Evolutionary conservation across 2,888 invertebrate genomes (phyloP).

Genomic region (Dendrolimus pini): DNA sequence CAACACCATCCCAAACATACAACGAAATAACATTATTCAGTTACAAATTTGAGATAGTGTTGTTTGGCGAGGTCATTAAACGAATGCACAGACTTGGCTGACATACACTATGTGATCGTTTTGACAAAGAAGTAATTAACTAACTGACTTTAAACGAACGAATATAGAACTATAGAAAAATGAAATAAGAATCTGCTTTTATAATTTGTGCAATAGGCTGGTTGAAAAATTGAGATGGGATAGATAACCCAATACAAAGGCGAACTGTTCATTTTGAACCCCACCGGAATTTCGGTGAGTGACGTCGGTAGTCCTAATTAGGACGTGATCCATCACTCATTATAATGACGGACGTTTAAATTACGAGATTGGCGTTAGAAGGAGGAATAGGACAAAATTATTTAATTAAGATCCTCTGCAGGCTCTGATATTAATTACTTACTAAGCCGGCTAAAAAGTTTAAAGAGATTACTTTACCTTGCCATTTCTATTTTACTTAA

Average conservation of each 20-base stretch:
- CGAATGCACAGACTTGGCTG: too few relatives aligned
- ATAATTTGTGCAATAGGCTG: background rate
- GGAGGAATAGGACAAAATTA: background rate
- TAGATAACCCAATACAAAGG: constrained; percentile 25
- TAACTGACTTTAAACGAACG: background rate
- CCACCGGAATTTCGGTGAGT: constrained; percentile 34
- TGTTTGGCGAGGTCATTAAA: too few relatives aligned
- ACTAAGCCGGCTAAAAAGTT: background rate
- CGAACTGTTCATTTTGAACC: constrained; percentile 32
- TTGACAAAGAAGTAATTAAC: too few relatives aligned
- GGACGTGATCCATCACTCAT: constrained; percentile 48
- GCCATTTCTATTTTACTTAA: too few relatives aligned
- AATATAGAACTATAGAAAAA: background rate
- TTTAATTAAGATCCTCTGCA: background rate
- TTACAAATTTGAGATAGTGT: too few relatives aligned
- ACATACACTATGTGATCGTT: too few relatives aligned
- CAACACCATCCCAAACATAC: too few relatives aligned
- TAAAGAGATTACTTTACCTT: background rate
- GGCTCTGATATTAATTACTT: background rate
- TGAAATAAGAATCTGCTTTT: background rate
- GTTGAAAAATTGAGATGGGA: constrained; percentile 17
- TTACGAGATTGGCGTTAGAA: background rate
- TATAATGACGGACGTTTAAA: constrained; percentile 27
- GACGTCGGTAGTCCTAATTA: constrained; percentile 51
- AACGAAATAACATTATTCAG: too few relatives aligned